phyloP scores from a whole-genome alignment of 2,797 vertebrate genomes.

The Eleutherodactylus coqui region DNA sequence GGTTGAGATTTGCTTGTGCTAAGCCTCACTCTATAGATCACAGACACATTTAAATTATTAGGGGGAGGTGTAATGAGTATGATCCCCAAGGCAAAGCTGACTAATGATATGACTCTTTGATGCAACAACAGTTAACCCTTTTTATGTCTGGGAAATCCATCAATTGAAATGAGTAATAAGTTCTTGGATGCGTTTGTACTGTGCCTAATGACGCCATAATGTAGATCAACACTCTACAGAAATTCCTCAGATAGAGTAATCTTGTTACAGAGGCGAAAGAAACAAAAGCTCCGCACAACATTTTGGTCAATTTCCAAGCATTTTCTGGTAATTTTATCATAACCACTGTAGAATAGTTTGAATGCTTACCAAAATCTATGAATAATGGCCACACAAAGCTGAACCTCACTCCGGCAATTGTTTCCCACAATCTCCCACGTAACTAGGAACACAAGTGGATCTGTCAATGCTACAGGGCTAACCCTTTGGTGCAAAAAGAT shows the following conservation, averaged over 20 bases:
- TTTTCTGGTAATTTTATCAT: slow-evolving; percentile 51
- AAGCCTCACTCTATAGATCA: slow-evolving; percentile 57
- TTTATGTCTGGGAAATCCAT: neutral
- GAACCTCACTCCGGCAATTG: neutral
- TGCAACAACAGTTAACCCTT: slow-evolving; percentile 44
- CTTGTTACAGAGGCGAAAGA: slow-evolving; percentile 1
- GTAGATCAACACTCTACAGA: slow-evolving; percentile 22
- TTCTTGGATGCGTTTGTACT: neutral
- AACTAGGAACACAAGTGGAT: neutral
- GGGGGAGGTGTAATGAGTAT: slow-evolving; percentile 52
- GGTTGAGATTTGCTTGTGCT: slow-evolving; percentile 65
- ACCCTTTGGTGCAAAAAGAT: neutral
- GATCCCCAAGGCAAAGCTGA: slow-evolving; percentile 54
- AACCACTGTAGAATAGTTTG: slow-evolving; percentile 2
- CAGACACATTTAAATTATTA: slow-evolving; percentile 63
- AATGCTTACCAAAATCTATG: slow-evolving; percentile 42
- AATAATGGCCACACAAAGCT: slow-evolving; percentile 54
- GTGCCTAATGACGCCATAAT: neutral
- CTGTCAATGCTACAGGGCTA: neutral
- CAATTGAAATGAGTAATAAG: neutral
- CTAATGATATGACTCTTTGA: slow-evolving; percentile 52
- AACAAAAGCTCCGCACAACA: slow-evolving; percentile 1
- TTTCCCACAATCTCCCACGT: slow-evolving; percentile 34
- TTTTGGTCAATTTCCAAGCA: slow-evolving; percentile 35
- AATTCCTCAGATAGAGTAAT: slow-evolving; percentile 19